These are phyloP conservation scores for Drosophila austrosaltans DNA, from an alignment of 2,888 invertebrate species.

Conservation along the genomic window DNA sequence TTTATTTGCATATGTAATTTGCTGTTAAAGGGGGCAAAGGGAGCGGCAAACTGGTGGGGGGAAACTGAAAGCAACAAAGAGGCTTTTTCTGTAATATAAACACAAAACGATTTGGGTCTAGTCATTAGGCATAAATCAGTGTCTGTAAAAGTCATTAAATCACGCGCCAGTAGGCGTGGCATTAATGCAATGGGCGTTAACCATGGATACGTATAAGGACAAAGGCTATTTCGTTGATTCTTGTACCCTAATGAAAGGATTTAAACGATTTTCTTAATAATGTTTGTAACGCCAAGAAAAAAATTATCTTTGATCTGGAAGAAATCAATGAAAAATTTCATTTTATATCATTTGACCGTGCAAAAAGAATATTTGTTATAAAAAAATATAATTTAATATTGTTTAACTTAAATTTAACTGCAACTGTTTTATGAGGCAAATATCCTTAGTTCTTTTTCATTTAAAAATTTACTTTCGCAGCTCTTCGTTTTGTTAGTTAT, in stretches of 20 bases:
- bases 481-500: too few species aligned
- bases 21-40: neutral
- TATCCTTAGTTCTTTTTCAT: too few species aligned
- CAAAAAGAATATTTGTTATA: too few species aligned
- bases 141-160: conserved; percentile 67
- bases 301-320: neutral
- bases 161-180: conserved; percentile 40
- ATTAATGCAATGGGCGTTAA: conserved; percentile 42
- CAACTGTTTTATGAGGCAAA: too few species aligned
- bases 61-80: conserved; percentile 6
- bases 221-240: conserved; percentile 2
- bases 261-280: neutral
- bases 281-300: neutral
- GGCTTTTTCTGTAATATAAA: conserved; percentile 7
- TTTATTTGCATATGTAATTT: conserved; percentile 45
- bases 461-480: too few species aligned
- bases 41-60: conserved; percentile 12
- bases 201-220: conserved; percentile 32
- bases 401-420: too few species aligned
- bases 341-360: too few species aligned
- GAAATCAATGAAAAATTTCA: too few species aligned
- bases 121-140: conserved; percentile 73
- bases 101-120: conserved; percentile 50
- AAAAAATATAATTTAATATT: too few species aligned
- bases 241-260: neutral